Conservation (phyloP, 2,797 vertebrate species). For the Threskiornis aethiopicus region DNA sequence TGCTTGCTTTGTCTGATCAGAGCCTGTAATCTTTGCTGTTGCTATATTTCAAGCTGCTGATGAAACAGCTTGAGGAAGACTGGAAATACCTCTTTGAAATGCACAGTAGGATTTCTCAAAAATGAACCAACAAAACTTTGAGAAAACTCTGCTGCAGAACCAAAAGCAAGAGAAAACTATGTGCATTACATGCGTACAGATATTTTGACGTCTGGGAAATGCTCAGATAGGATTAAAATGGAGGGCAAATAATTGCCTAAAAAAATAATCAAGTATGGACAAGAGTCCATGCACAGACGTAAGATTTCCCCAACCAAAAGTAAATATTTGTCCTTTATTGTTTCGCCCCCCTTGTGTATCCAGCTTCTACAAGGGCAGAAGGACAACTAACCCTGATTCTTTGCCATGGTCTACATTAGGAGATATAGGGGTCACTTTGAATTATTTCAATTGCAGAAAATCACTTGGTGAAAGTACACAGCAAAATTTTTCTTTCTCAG, state of each 20-base stretch:
- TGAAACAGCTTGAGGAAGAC: background rate
- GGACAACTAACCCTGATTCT: background rate
- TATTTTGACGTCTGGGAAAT: background rate
- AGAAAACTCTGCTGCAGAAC: background rate
- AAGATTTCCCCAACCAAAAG: background rate
- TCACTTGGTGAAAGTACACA: background rate
- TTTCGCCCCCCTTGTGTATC: accelerated
- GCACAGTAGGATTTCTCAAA: background rate
- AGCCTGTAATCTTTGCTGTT: background rate
- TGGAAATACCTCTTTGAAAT: background rate
- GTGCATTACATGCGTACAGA: background rate
- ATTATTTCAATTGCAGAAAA: background rate
- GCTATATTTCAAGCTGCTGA: background rate
- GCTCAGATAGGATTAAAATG: background rate
- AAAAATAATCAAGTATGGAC: background rate
- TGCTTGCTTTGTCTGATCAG: background rate
- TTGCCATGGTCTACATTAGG: background rate
- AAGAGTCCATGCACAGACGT: background rate
- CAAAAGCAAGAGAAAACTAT: background rate
- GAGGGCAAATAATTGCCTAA: background rate
- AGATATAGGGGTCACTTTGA: background rate
- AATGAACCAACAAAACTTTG: background rate
- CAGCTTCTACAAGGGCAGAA: background rate
- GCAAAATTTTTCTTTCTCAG: background rate
- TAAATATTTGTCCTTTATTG: background rate